phyloP scores from a whole-genome alignment of 2,113 vertebrate genomes.

The Lethenteron camtschaticum region DNA sequence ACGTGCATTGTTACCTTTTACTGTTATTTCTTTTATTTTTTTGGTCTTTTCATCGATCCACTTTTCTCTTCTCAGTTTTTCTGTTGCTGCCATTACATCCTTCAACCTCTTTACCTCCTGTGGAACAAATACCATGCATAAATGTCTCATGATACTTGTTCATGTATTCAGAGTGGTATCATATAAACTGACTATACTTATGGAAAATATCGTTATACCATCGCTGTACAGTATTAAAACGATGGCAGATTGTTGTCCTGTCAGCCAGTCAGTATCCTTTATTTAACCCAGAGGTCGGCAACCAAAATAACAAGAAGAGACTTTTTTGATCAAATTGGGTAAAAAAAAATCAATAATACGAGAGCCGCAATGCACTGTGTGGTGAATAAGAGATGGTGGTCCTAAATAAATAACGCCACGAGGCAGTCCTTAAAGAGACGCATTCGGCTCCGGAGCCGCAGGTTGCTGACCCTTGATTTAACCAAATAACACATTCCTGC shows the following conservation, averaged over 20 bases:
- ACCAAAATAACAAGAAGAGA: background rate
- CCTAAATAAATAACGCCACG: too few species aligned
- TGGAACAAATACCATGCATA: background rate
- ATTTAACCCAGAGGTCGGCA: background rate
- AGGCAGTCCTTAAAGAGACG: too few species aligned
- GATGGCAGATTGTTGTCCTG: background rate
- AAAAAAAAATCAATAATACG: too few species aligned
- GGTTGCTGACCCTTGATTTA: too few species aligned
- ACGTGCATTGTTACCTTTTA: conserved; percentile 39
- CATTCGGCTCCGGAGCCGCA: too few species aligned
- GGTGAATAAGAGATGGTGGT: too few species aligned
- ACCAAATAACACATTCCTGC: too few species aligned
- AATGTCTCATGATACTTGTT: background rate
- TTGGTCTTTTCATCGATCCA: conserved; percentile 90
- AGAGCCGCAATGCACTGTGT: too few species aligned
- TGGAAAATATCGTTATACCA: background rate
- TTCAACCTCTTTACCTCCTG: conserved; percentile 85
- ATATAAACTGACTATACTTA: background rate
- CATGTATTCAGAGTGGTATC: background rate
- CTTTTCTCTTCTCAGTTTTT: conserved; percentile 65
- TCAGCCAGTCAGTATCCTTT: background rate
- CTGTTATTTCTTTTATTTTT: conserved; percentile 84
- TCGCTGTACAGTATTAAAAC: conserved; percentile 11
- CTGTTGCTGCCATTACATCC: conserved; percentile 55
- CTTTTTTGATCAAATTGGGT: too few species aligned